Evolutionary conservation across 2,797 vertebrate genomes (phyloP).

Genomic region (Eleutherodactylus coqui): DNA sequence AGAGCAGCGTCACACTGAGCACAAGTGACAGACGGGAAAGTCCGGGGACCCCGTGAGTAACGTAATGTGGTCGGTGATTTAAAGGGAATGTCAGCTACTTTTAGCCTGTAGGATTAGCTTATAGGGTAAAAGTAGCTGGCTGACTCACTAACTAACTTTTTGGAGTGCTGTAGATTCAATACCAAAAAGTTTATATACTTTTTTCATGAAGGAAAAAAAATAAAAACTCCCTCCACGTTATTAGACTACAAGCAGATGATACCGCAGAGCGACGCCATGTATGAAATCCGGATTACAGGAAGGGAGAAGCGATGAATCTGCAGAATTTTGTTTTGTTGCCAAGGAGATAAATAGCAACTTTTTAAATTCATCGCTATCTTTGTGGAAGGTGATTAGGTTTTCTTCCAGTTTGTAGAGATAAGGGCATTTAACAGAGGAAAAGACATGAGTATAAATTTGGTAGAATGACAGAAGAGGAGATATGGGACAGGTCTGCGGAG

Average conservation of each 20-base stretch:
- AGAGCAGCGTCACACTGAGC: no score
- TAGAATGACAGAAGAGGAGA: constrained; percentile 46
- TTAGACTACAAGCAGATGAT: neutral
- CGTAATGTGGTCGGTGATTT: no score
- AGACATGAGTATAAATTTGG: constrained; percentile 52
- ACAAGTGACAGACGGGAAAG: no score
- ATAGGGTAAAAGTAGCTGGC: no score
- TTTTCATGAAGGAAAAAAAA: neutral
- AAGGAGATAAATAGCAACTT: constrained; percentile 43
- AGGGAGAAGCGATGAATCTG: neutral
- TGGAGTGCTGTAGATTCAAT: no score
- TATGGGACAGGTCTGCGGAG: constrained; percentile 46
- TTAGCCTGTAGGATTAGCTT: no score
- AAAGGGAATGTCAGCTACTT: no score
- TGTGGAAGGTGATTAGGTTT: constrained; percentile 44
- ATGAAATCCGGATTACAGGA: neutral
- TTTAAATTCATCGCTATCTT: constrained; percentile 49
- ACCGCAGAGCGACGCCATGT: neutral
- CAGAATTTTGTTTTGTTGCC: constrained; percentile 31
- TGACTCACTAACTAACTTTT: no score
- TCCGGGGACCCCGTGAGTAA: no score
- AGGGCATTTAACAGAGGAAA: constrained; percentile 40
- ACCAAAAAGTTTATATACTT: no score
- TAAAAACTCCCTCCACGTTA: neutral
- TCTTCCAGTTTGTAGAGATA: constrained; percentile 47